These are phyloP conservation scores for Pollenia angustigena DNA, from an alignment of 2,888 invertebrate species.

Conservation along the genomic window DNA sequence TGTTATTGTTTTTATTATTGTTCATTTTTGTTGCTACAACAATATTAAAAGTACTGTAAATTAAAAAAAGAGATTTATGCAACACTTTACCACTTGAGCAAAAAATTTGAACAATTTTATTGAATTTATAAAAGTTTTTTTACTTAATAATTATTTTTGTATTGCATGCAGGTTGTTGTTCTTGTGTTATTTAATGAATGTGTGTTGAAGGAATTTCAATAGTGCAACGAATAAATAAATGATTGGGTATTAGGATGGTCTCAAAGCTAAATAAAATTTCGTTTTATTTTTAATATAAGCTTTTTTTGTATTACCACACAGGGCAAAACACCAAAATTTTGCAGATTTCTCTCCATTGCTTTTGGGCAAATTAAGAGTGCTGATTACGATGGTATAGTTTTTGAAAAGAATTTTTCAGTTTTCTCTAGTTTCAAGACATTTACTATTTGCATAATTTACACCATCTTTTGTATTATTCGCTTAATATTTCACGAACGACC, in stretches of 20 bases:
- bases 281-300: no score
- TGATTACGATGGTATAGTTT: no score
- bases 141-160: conserved; percentile 17
- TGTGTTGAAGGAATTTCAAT: conserved; percentile 20
- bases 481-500: no score
- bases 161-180: conserved; percentile 47
- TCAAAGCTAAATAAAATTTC: no score
- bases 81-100: conserved; percentile 16
- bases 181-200: conserved; percentile 22
- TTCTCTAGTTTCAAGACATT: no score
- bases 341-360: no score
- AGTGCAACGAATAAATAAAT: background rate
- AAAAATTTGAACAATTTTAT: conserved; percentile 44
- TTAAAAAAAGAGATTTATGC: conserved; percentile 34
- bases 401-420: no score
- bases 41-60: conserved; percentile 25
- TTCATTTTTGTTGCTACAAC: background rate
- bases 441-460: no score
- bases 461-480: no score
- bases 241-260: background rate
- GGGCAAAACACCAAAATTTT: no score
- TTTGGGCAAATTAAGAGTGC: no score
- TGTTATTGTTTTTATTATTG: conserved; percentile 29
- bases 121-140: conserved; percentile 31
- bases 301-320: no score